Evolutionary conservation across 1,140 invertebrate genomes (phyloP).

Genomic region (Drosophila bocqueti): DNA sequence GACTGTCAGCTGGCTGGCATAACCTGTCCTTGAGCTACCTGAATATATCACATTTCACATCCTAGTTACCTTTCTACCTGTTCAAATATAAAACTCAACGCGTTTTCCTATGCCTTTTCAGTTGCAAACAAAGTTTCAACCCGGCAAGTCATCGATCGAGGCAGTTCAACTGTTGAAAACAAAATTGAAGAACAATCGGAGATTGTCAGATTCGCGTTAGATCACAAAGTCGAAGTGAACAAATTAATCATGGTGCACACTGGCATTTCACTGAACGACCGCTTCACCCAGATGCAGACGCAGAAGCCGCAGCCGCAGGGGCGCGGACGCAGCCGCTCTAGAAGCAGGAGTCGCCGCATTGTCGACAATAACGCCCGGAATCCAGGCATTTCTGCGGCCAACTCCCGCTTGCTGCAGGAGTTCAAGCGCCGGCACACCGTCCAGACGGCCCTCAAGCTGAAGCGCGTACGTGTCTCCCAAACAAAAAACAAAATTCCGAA

Average conservation of each 20-base stretch:
- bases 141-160: not conserved
- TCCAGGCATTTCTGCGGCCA: constrained; percentile 57
- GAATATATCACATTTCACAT: constrained; percentile 16
- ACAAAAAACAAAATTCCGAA: constrained; percentile 50
- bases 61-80: constrained; percentile 47
- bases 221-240: constrained; percentile 6
- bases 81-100: constrained; percentile 60
- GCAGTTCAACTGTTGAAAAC: constrained; percentile 15
- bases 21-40: constrained; percentile 40
- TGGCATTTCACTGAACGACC: constrained; percentile 80
- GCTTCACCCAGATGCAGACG: constrained; percentile 75
- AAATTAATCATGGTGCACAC: constrained; percentile 65
- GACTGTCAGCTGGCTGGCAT: constrained; percentile 57
- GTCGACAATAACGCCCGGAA: constrained; percentile 36
- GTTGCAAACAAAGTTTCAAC: constrained; percentile 63
- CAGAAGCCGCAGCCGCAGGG: constrained; percentile 25
- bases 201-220: constrained; percentile 2
- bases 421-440: constrained; percentile 80
- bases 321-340: constrained; percentile 63
- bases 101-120: constrained; percentile 46
- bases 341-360: constrained; percentile 67
- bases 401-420: constrained; percentile 76
- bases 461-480: constrained; percentile 77
- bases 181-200: constrained; percentile 3
- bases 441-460: constrained; percentile 80